Evolutionary conservation across 2,888 invertebrate species (phyloP).

Genomic region (Drosophila infuscata): DNA sequence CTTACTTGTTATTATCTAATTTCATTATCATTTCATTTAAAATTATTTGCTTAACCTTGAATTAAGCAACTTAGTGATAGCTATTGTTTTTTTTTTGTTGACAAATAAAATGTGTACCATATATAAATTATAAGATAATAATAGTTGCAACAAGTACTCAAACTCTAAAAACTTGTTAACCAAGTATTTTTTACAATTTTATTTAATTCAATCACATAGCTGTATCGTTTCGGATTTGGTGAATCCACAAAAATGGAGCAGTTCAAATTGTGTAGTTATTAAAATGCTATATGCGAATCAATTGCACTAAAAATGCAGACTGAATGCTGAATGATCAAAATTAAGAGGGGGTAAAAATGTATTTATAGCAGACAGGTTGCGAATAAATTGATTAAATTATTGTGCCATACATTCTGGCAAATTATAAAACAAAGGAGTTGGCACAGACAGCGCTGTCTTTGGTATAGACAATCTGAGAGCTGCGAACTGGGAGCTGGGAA

Average conservation of each 20-base stretch:
- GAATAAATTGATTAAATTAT: conserved; percentile 64
- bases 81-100: background rate
- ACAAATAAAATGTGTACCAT: background rate
- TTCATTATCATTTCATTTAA: background rate
- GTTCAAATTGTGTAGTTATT: conserved; percentile 30
- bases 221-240: conserved; percentile 51
- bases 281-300: conserved; percentile 64
- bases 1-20: background rate
- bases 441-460: conserved; percentile 4
- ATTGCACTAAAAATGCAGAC: conserved; percentile 56
- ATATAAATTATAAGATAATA: background rate
- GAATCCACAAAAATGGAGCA: conserved; percentile 70
- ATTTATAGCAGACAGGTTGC: conserved; percentile 42
- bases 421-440: conserved; percentile 45
- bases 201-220: conserved; percentile 50
- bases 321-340: conserved; percentile 61
- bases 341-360: conserved; percentile 53
- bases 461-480: conserved; percentile 17
- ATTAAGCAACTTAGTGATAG: background rate
- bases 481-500: conserved; percentile 27
- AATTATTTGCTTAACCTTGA: background rate
- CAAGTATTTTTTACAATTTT: conserved; percentile 30
- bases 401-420: conserved; percentile 59
- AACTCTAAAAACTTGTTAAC: background rate
- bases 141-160: no score